These are phyloP conservation scores for Morinoia aosen DNA, from an alignment of 2,888 invertebrate species.

Conservation along the genomic window DNA sequence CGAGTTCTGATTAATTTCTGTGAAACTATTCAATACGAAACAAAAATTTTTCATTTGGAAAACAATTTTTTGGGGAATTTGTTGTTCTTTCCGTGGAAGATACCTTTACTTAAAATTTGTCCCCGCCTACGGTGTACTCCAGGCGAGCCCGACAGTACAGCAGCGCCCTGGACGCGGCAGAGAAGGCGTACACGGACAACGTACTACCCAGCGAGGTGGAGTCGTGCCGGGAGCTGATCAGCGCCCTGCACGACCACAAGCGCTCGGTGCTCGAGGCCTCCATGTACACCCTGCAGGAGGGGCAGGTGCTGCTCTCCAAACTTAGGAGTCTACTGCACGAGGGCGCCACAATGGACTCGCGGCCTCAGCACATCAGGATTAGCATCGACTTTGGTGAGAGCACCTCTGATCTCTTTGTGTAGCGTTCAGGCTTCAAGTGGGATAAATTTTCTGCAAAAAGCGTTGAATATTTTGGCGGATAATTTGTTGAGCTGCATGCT, in stretches of 20 bases:
- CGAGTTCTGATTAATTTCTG: background rate
- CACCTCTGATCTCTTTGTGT: background rate
- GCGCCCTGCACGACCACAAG: constrained; percentile 80
- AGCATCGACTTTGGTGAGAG: constrained; percentile 63
- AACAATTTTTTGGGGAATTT: background rate
- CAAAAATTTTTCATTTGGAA: too few relatives aligned
- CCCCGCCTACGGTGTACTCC: constrained; percentile 58
- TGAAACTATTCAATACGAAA: too few relatives aligned
- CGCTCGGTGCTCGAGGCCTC: constrained; percentile 82
- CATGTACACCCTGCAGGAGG: constrained; percentile 85
- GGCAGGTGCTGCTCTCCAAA: constrained; percentile 74
- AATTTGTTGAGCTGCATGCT: background rate
- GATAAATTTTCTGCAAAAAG: background rate
- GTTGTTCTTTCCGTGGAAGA: background rate
- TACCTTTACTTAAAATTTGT: background rate
- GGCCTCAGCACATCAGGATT: constrained; percentile 66
- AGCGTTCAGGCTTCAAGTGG: background rate
- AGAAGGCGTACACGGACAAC: constrained; percentile 79
- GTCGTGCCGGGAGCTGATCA: constrained; percentile 77
- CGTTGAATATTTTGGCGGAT: background rate
- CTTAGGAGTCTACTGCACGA: constrained; percentile 62
- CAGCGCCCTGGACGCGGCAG: constrained; percentile 79
- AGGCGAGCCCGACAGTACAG: constrained; percentile 80
- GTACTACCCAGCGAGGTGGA: constrained; percentile 81
- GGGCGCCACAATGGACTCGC: constrained; percentile 66